A percentile compares a stretch with the other conserved stretches of the same genome.
These are phyloP conservation scores for Lasioglossum figueresi DNA, from an alignment of 2,888 invertebrate species.

Conservation along the genomic window DNA sequence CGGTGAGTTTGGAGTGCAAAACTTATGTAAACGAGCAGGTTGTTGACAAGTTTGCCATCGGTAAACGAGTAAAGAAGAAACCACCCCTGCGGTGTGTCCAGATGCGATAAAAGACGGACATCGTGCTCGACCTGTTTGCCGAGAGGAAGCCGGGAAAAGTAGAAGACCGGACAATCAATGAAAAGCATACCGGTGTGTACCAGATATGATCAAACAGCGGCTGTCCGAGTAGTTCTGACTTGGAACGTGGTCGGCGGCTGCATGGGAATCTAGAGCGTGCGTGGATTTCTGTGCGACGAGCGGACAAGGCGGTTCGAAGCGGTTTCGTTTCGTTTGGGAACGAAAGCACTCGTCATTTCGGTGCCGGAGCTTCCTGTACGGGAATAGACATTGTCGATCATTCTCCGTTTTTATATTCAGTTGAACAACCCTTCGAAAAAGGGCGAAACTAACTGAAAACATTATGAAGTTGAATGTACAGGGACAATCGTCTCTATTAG, in stretches of 20 bases:
- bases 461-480: no score
- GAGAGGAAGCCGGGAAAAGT: slow-evolving; percentile 9
- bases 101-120: not conserved
- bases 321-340: not conserved
- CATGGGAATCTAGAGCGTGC: slow-evolving; percentile 8
- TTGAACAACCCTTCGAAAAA: not conserved
- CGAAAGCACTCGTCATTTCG: not conserved
- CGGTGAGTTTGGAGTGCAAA: no score
- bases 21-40: not conserved
- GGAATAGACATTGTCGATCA: not conserved
- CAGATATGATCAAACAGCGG: slow-evolving; percentile 50
- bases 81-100: not conserved
- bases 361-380: not conserved
- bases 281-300: not conserved
- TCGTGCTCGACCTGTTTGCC: not conserved
- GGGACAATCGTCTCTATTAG: not conserved
- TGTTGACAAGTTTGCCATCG: not conserved
- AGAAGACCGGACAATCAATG: slow-evolving; percentile 59
- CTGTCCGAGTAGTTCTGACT: slow-evolving; percentile 12
- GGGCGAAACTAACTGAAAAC: not conserved
- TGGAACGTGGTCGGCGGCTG: slow-evolving; percentile 8
- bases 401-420: not conserved
- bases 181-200: slow-evolving; percentile 36
- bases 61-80: not conserved
- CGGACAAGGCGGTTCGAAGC: slow-evolving; percentile 8